phyloP scores from a whole-genome alignment of 2,888 invertebrate species.

The Cremastinae sp. region DNA sequence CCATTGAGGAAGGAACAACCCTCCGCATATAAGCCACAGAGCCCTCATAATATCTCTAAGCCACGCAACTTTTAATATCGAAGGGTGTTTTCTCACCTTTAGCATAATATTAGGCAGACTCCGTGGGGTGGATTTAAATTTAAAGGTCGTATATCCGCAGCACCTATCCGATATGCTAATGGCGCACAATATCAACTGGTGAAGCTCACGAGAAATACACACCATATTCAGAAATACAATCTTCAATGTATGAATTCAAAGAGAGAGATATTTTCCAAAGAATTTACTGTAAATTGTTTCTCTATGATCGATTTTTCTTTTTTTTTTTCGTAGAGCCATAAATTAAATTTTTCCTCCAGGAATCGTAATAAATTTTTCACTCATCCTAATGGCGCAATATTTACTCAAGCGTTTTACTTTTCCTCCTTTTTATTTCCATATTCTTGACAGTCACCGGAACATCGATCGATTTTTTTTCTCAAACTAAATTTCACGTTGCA shows the following conservation, averaged over 20 bases:
- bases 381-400: too few relatives aligned
- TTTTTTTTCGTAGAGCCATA: background rate
- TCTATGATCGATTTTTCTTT: too few relatives aligned
- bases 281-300: too few relatives aligned
- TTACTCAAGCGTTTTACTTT: background rate
- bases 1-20: constrained; percentile 10
- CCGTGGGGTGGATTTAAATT: constrained; percentile 69
- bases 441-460: constrained; percentile 23
- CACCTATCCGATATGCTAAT: constrained; percentile 77
- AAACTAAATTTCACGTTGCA: constrained; percentile 13
- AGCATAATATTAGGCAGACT: constrained; percentile 71
- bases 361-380: too few relatives aligned
- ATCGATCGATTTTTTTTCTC: constrained; percentile 60
- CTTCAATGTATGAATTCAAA: constrained; percentile 1
- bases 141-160: constrained; percentile 73
- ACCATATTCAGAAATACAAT: background rate
- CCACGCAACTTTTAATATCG: constrained; percentile 79
- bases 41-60: constrained; percentile 73
- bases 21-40: constrained; percentile 36
- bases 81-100: constrained; percentile 79
- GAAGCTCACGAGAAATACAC: constrained; percentile 37
- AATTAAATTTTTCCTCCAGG: constrained; percentile 23
- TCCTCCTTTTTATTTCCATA: background rate
- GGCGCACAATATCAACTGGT: constrained; percentile 68
- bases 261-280: background rate